Evolutionary conservation across 1,140 invertebrate species (phyloP).

Genomic region (Bombus difficillimus): DNA sequence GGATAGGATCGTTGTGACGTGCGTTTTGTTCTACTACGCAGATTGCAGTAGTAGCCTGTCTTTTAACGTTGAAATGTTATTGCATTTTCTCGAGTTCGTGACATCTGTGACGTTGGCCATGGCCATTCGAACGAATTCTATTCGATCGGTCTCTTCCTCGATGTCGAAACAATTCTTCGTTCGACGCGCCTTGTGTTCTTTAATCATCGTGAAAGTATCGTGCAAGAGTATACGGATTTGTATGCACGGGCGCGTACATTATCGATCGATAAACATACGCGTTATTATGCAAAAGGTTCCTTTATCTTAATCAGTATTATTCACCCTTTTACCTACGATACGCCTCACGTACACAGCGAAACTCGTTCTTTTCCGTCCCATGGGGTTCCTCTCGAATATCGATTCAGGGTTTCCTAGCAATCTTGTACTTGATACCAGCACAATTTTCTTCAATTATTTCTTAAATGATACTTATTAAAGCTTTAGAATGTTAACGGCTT

Average conservation of each 20-base stretch:
- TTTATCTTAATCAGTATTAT: conserved; percentile 21
- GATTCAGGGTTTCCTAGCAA: conserved; percentile 1
- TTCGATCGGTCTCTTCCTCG: neutral
- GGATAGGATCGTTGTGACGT: conserved; percentile 48
- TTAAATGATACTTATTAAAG: neutral
- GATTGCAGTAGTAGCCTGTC: conserved; percentile 5
- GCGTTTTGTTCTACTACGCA: conserved; percentile 42
- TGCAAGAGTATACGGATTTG: neutral
- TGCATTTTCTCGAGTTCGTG: conserved; percentile 27
- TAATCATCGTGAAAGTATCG: neutral
- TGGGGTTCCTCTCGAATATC: neutral
- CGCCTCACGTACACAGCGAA: neutral
- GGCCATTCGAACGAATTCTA: neutral
- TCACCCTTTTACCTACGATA: neutral
- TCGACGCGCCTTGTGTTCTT: neutral
- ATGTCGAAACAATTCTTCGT: conserved; percentile 22
- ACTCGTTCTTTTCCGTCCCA: neutral
- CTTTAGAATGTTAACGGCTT: neutral
- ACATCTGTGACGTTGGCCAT: conserved; percentile 35
- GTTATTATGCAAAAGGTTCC: neutral
- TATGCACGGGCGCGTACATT: neutral
- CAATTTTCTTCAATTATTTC: conserved; percentile 17
- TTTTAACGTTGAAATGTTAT: conserved; percentile 48
- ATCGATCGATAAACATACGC: neutral
- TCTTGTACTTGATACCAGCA: neutral